A percentile compares a stretch with the other conserved stretches of the same genome.
These are phyloP conservation scores for Cosmia trapezina DNA, from an alignment of 2,888 invertebrate species.

Conservation along the genomic window DNA sequence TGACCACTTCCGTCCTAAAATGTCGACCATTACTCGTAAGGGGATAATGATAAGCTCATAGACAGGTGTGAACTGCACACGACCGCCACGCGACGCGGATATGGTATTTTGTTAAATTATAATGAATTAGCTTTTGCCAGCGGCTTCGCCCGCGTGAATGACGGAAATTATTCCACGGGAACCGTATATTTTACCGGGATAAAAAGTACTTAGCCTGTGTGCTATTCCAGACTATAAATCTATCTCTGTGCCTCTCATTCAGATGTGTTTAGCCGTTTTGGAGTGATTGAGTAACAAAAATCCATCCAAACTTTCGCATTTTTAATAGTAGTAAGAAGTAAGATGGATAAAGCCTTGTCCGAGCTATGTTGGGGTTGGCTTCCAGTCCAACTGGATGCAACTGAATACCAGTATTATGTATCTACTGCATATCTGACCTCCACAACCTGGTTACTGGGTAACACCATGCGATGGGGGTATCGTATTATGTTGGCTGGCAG, in stretches of 20 bases:
- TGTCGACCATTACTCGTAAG: constrained; percentile 48
- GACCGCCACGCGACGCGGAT: constrained; percentile 78
- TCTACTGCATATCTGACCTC: too few species aligned
- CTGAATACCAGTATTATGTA: background rate
- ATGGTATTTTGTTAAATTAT: constrained; percentile 25
- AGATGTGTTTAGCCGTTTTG: too few species aligned
- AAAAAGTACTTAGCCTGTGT: too few species aligned
- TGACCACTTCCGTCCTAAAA: constrained; percentile 66
- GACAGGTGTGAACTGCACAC: constrained; percentile 78
- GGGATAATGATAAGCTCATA: constrained; percentile 57
- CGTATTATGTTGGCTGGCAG: too few species aligned
- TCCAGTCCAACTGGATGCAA: background rate
- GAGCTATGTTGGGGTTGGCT: background rate
- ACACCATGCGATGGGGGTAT: background rate
- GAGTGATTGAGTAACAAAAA: too few species aligned
- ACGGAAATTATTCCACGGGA: too few species aligned
- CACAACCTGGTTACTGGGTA: background rate
- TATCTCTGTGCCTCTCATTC: too few species aligned
- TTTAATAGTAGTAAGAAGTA: too few species aligned
- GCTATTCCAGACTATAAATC: too few species aligned
- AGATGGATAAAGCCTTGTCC: background rate
- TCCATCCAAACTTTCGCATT: too few species aligned
- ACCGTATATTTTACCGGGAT: too few species aligned
- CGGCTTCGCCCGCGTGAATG: too few species aligned
- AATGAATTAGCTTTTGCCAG: background rate